These are phyloP conservation scores for Thymelicus acteon DNA, from an alignment of 2,888 invertebrate species.

Conservation along the genomic window DNA sequence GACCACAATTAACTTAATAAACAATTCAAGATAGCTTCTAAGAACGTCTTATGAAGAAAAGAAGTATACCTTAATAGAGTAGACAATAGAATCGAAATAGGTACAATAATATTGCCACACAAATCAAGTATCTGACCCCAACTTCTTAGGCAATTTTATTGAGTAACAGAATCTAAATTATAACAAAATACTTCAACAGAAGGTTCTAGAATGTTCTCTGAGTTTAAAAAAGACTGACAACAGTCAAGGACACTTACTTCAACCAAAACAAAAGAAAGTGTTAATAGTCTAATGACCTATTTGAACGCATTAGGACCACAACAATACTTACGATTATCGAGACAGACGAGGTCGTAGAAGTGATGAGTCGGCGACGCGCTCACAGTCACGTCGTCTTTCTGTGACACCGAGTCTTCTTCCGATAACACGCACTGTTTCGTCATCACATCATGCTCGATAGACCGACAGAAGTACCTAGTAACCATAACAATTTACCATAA, in stretches of 20 bases:
- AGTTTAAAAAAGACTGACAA: background rate
- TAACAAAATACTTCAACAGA: background rate
- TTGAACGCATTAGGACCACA: conserved; percentile 21
- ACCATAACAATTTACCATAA: background rate
- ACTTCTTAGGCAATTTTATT: background rate
- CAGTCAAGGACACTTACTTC: too few relatives aligned
- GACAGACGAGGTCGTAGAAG: conserved; percentile 94
- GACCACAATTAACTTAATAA: too few relatives aligned
- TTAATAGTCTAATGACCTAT: conserved; percentile 2
- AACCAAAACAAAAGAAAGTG: background rate
- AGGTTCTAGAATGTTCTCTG: background rate
- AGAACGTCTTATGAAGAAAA: too few relatives aligned
- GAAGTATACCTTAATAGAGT: background rate
- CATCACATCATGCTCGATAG: conserved; percentile 95
- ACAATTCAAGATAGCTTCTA: too few relatives aligned
- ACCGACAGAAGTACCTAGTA: conserved; percentile 92
- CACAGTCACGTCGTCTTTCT: conserved; percentile 93
- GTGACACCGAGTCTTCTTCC: conserved; percentile 95
- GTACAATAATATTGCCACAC: background rate
- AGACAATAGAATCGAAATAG: background rate
- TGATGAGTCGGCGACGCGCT: conserved; percentile 94
- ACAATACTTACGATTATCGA: conserved; percentile 93
- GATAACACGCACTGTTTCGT: conserved; percentile 94
- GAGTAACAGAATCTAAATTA: background rate
- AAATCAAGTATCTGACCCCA: conserved; percentile 2